These are phyloP conservation scores for Melanotaenia nigrans DNA, from an alignment of 2,797 vertebrate species.

Conservation along the genomic window DNA sequence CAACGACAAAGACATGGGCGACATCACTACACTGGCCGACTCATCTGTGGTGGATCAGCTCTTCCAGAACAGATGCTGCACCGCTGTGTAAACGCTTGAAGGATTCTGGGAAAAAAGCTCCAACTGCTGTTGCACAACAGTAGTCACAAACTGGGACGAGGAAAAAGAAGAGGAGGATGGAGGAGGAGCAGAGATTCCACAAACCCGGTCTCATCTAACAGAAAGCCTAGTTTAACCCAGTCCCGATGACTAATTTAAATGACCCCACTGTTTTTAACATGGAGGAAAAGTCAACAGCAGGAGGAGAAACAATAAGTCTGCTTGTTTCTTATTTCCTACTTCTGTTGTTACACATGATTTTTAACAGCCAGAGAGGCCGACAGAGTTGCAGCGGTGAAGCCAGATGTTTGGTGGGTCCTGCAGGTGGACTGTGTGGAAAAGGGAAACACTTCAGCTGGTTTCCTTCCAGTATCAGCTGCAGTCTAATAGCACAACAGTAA, in stretches of 20 bases:
- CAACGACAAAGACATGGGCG: conserved; percentile 91
- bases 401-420: neutral
- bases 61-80: conserved; percentile 87
- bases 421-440: neutral
- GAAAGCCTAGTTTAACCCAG: conserved; percentile 43
- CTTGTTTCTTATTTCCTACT: neutral
- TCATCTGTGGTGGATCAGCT: conserved; percentile 88
- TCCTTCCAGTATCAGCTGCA: no score
- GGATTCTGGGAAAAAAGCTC: conserved; percentile 8
- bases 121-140: conserved; percentile 1
- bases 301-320: neutral
- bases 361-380: neutral
- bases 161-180: neutral
- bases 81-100: conserved; percentile 58
- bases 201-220: conserved; percentile 26
- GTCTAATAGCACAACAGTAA: neutral
- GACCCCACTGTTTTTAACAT: neutral
- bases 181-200: neutral
- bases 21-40: conserved; percentile 93
- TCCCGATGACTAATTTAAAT: conserved; percentile 10
- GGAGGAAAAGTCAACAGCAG: conserved; percentile 12
- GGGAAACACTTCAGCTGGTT: neutral
- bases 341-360: neutral
- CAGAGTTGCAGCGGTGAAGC: no score
- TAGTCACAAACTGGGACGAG: conserved; percentile 1